Evolutionary conservation across 2,797 vertebrate species (phyloP).

Genomic region (Prionace glauca): DNA sequence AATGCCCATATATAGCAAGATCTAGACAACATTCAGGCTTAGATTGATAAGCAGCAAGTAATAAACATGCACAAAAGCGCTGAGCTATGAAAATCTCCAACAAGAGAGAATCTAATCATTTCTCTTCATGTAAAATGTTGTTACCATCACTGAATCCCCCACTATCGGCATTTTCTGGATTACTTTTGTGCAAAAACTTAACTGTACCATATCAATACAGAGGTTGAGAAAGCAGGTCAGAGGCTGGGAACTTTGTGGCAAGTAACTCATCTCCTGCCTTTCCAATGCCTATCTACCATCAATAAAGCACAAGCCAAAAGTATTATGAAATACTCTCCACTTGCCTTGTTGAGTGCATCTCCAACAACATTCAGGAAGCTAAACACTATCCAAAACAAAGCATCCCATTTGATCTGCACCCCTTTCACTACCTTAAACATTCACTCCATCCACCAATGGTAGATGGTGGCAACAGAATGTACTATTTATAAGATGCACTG

Average conservation of each 20-base stretch:
- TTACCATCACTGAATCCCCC: neutral
- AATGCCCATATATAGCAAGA: neutral
- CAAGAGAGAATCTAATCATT: neutral
- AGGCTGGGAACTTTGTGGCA: neutral
- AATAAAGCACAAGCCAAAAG: neutral
- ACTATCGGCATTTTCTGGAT: neutral
- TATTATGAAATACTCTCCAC: neutral
- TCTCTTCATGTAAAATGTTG: neutral
- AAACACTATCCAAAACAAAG: neutral
- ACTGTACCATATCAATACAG: neutral
- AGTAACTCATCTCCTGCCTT: neutral
- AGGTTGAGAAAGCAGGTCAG: neutral
- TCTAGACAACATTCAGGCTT: neutral
- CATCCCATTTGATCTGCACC: neutral
- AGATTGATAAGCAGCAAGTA: neutral
- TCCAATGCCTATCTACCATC: neutral
- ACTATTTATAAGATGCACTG: neutral
- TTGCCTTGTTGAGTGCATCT: neutral
- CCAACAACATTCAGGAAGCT: neutral
- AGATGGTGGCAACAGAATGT: neutral
- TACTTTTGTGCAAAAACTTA: neutral
- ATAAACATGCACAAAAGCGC: neutral
- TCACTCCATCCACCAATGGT: neutral
- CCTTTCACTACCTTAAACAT: neutral
- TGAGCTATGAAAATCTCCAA: neutral